phyloP scores from a whole-genome alignment of 2,888 invertebrate genomes.

The Sturmia bella region DNA sequence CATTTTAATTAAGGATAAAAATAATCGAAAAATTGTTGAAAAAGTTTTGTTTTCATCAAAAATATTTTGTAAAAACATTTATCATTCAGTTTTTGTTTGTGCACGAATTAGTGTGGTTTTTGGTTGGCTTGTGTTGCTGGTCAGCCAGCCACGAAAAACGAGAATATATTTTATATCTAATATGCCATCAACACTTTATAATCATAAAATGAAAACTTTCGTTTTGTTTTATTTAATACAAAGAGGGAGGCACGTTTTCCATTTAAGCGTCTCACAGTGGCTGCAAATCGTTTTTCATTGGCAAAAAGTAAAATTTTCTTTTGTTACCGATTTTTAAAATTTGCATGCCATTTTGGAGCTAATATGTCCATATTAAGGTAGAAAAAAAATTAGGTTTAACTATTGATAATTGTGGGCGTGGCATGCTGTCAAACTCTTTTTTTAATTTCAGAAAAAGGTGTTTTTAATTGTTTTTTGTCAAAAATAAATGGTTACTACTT shows the following conservation, averaged over 20 bases:
- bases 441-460: too few species aligned
- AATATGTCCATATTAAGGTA: too few species aligned
- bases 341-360: too few species aligned
- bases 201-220: constrained; percentile 64
- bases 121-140: constrained; percentile 24
- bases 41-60: constrained; percentile 17
- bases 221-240: constrained; percentile 13
- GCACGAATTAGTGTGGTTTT: constrained; percentile 40
- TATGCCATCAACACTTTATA: constrained; percentile 61
- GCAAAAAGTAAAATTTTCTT: too few species aligned
- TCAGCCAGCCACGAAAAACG: constrained; percentile 26
- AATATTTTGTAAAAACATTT: constrained; percentile 37
- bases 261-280: not conserved
- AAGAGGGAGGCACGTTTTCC: constrained; percentile 17
- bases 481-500: too few species aligned
- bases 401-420: too few species aligned
- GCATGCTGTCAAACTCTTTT: too few species aligned
- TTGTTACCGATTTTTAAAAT: too few species aligned
- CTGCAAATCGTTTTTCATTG: too few species aligned
- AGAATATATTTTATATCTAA: constrained; percentile 54
- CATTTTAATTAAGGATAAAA: constrained; percentile 33
- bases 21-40: not conserved
- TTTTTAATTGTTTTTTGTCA: too few species aligned
- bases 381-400: too few species aligned
- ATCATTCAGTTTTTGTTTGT: constrained; percentile 24